A percentile compares a stretch with the other conserved stretches of the same genome.
Conservation (phyloP, 1,140 invertebrate genomes). For the Gerris buenoi region DNA sequence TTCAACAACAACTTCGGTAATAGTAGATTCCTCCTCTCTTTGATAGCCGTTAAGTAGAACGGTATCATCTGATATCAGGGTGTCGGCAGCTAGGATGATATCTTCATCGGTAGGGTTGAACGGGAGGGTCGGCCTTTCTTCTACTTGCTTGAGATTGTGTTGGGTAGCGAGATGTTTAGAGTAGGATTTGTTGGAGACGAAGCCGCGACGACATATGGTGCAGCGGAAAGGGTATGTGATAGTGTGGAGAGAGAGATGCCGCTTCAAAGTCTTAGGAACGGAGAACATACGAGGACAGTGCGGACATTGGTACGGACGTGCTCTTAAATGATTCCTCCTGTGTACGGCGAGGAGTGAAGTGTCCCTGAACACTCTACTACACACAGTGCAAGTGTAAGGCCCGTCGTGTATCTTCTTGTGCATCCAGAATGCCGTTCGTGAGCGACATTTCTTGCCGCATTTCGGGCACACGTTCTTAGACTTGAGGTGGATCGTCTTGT, state of each 20-base stretch:
- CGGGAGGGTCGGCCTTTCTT: slow-evolving; percentile 8
- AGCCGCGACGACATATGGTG: slow-evolving; percentile 11
- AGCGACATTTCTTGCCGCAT: slow-evolving; percentile 5
- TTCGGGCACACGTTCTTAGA: slow-evolving; percentile 8
- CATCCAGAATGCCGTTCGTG: slow-evolving; percentile 11
- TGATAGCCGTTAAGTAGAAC: slow-evolving; percentile 13
- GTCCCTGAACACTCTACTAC: slow-evolving; percentile 12
- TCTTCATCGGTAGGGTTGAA: slow-evolving; percentile 17
- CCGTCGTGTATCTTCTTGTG: slow-evolving; percentile 13
- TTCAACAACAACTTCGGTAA: slow-evolving; percentile 17
- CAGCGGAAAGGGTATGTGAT: slow-evolving; percentile 10
- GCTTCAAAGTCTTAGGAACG: slow-evolving; percentile 7
- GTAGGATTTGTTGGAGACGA: slow-evolving; percentile 9
- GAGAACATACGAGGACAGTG: slow-evolving; percentile 14
- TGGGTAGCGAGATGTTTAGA: slow-evolving; percentile 10
- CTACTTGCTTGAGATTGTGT: slow-evolving; percentile 1
- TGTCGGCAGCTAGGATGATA: slow-evolving; percentile 15
- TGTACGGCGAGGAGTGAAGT: slow-evolving; percentile 15
- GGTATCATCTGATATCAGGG: slow-evolving; percentile 13
- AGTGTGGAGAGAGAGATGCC: slow-evolving; percentile 13
- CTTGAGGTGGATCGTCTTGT: slow-evolving; percentile 11
- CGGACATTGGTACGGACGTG: slow-evolving; percentile 14
- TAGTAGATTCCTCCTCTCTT: slow-evolving; percentile 6
- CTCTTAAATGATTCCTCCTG: slow-evolving; percentile 13
- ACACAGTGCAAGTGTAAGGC: slow-evolving; percentile 12